Evolutionary conservation across 1,140 invertebrate genomes (phyloP).

Genomic region (Aphaenogaster floridana): DNA sequence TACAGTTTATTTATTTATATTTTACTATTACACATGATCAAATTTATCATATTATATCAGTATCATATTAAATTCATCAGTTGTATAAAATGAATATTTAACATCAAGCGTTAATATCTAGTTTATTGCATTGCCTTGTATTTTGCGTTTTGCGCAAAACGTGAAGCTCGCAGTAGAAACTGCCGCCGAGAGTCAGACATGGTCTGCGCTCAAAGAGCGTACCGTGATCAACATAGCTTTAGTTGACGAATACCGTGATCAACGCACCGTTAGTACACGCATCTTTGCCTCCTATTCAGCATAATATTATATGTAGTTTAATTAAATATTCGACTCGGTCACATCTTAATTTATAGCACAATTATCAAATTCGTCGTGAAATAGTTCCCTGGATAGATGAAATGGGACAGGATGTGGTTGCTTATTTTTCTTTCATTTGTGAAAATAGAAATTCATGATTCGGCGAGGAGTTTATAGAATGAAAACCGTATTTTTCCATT

Average conservation of each 20-base stretch:
- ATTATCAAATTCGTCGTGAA: background rate
- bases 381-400: background rate
- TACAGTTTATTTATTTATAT: background rate
- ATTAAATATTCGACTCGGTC: background rate
- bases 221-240: background rate
- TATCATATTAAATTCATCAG: background rate
- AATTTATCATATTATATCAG: background rate
- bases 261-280: background rate
- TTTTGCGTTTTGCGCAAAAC: background rate
- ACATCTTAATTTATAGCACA: background rate
- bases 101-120: background rate
- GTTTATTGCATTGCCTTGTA: background rate
- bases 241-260: background rate
- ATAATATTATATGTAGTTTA: background rate
- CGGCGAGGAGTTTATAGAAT: background rate
- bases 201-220: background rate
- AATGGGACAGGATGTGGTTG: background rate
- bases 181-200: background rate
- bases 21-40: background rate
- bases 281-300: background rate
- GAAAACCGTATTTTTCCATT: background rate
- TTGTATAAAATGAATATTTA: background rate
- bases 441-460: background rate
- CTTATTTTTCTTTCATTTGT: background rate
- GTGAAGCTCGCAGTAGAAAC: background rate